A percentile compares a stretch with the other conserved stretches of the same genome.
phyloP scores from a whole-genome alignment of 2,888 invertebrate genomes.

The Odontocerum albicorne region DNA sequence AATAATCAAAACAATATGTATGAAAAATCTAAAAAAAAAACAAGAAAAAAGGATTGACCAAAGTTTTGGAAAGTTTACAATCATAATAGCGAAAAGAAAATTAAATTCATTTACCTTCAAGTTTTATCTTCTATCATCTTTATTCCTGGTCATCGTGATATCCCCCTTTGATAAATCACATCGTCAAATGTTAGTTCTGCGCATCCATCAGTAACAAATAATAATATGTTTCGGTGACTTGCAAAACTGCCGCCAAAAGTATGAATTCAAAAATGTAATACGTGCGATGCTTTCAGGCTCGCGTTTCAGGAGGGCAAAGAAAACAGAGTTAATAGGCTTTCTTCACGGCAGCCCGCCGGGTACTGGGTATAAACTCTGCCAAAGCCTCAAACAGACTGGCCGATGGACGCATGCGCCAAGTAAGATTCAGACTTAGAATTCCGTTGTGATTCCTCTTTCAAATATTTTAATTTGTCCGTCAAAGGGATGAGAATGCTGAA shows the following conservation, averaged over 20 bases:
- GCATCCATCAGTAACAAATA: constrained; percentile 16
- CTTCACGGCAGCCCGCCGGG: constrained; percentile 16
- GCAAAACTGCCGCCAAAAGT: constrained; percentile 11
- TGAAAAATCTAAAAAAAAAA: too few relatives aligned
- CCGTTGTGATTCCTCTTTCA: constrained; percentile 19
- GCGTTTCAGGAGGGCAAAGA: neutral
- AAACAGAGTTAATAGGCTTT: neutral
- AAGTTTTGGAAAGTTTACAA: too few relatives aligned
- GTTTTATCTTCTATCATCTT: constrained; percentile 4
- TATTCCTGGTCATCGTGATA: constrained; percentile 1
- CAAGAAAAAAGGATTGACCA: too few relatives aligned
- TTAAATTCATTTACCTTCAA: constrained; percentile 9
- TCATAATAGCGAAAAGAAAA: too few relatives aligned
- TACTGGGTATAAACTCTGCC: constrained; percentile 10
- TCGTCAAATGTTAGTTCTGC: constrained; percentile 15
- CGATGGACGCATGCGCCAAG: constrained; percentile 23
- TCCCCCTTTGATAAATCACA: constrained; percentile 22
- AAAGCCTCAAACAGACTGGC: neutral
- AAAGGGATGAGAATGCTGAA: too few relatives aligned
- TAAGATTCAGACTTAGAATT: constrained; percentile 5
- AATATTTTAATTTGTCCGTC: constrained; percentile 7
- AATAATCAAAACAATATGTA: too few relatives aligned
- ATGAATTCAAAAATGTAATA: constrained; percentile 1
- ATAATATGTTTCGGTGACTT: constrained; percentile 20
- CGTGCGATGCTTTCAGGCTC: constrained; percentile 5